Base-by-base conservation (phyloP, 2,797 vertebrate species). In the Amblyopsis hoosieri region DNA sequence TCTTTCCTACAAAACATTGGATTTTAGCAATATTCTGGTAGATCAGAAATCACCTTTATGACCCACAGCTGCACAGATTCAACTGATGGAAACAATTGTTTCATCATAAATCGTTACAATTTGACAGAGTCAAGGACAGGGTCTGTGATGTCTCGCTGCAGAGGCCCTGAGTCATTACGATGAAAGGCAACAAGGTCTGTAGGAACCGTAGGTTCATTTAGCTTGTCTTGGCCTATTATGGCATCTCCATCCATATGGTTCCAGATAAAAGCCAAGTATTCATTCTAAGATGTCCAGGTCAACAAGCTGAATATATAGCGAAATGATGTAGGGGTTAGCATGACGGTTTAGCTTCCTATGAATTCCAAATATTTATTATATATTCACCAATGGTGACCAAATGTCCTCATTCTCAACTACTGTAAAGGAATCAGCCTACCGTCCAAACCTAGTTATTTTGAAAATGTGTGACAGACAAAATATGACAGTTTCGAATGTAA, bases 41-140 rank as follows among this genome's bases (percentile, higher is more conserved):
- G 79, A 74, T 69, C 48, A 69, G 54, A 78, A 80, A 74, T 72
- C 57, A 78, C 74, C 66, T 76, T 83, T 71, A 72, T 29, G 57
- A 62, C 45, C 60, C 33, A 3, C 71, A 82, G 76, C 80, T 82
- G 80, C 66, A 54, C 57, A 54, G 60, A 13, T 78, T 72, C 68
- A 49, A 59, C 71, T 52, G 76, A 84, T 83, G 85, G 75, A 71
- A 87, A 79, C 72, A 73, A 87, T 74, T 66, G 67, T 63, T 67
- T 73, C 67, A 76, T 78, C 80, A 70, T 68, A 82, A 83, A 85
- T 68, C 64, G 70, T 79, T 88, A 74, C 60, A 66, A 75, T 83
- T 57, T 81, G 80, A 86, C 77, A 50, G 78, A 81, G 83, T 85
- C 84, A 85, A 85, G 84, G 86, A 60, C 73, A 57, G 79, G 64